Evolutionary conservation across 2,888 invertebrate species (phyloP), one percentile per base, ranked within the genome.

Genomic region (Eristalinus aeneus): DNA sequence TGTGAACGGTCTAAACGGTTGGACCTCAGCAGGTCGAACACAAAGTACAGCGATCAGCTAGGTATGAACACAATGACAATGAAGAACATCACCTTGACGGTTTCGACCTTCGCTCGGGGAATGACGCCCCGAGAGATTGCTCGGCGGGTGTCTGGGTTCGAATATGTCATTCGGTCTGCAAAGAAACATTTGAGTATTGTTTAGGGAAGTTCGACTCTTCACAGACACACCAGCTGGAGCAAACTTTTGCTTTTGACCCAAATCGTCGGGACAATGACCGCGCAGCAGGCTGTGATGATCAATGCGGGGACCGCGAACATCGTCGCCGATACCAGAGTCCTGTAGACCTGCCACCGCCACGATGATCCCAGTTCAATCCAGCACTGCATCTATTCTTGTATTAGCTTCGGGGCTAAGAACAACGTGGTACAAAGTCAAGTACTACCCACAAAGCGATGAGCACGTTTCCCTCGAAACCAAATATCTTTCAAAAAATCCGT

Each of bases 61-160:
- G 98, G 93, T 87, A 98, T 96, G 93, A 98, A 98, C 39, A 97
- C 98, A 90, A 98, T 97, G 81, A 98, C 98, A 90, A 98, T 98
- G 89, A 98, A 98, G 89, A 98, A 96, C 0, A 98, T 98, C 98
- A 98, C 98, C 93, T 98, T 98, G 86, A 98, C 97, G 16, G 98
- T 98, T 94, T 98, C 98, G 89, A 98, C 97, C 93, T 98, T 98
- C 34, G 98, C 98, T 86, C 97, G 95, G 0, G 98, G 98, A 90
- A 98, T 98, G 83, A 98, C 96, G 61, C 98, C 98, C 67, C 98
- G 94, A 27, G 98, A 98, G 91, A 98, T 98, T 0, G 97, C 97
- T 63, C 97, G 94, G 56, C 97, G 94, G 34, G 95, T 95, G 88
- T 94, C 94, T 9, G 93, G 93, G 84, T 94, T 91, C 2, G 89